These are phyloP conservation scores for Neosalanx taihuensis DNA, from an alignment of 2,797 vertebrate genomes.

Conservation along the genomic window DNA sequence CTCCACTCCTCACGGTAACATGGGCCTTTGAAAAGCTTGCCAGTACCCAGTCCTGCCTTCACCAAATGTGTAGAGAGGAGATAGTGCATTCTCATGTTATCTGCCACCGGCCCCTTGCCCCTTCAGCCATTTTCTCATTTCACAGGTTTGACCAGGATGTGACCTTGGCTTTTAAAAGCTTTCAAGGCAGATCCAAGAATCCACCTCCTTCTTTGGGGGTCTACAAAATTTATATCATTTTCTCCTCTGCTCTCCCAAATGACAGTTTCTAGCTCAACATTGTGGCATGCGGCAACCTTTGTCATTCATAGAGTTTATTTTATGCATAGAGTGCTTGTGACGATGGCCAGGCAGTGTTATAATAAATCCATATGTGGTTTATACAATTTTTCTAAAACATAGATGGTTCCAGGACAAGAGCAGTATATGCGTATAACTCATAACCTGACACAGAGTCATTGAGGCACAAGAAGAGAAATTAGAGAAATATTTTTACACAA, in stretches of 20 bases:
- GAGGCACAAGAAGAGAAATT: slow-evolving; percentile 35
- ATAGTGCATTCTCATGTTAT: slow-evolving; percentile 78
- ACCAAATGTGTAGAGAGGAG: slow-evolving; percentile 67
- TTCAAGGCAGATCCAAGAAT: slow-evolving; percentile 68
- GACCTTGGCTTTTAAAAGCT: slow-evolving; percentile 76
- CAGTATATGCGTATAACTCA: slow-evolving; percentile 56
- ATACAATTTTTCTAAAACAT: slow-evolving; percentile 55
- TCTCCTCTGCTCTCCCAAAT: slow-evolving; percentile 40
- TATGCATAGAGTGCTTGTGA: slow-evolving; percentile 27
- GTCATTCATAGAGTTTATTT: not conserved
- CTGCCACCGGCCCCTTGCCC: slow-evolving; percentile 66
- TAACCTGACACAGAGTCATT: slow-evolving; percentile 38
- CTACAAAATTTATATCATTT: slow-evolving; percentile 4
- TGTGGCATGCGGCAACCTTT: slow-evolving; percentile 33
- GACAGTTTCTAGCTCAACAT: slow-evolving; percentile 25
- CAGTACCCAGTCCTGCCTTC: slow-evolving; percentile 43
- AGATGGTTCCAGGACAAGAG: slow-evolving; percentile 36
- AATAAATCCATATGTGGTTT: slow-evolving; percentile 40
- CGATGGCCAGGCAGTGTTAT: slow-evolving; percentile 49
- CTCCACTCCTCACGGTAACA: slow-evolving; percentile 48
- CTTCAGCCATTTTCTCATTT: slow-evolving; percentile 75
- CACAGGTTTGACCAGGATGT: slow-evolving; percentile 73
- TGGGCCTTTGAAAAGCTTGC: slow-evolving; percentile 55
- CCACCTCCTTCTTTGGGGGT: slow-evolving; percentile 18
- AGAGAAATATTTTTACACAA: slow-evolving; percentile 44